Base-by-base conservation (phyloP, 2,113 vertebrate genomes). In the Odocoileus hemionus region DNA sequence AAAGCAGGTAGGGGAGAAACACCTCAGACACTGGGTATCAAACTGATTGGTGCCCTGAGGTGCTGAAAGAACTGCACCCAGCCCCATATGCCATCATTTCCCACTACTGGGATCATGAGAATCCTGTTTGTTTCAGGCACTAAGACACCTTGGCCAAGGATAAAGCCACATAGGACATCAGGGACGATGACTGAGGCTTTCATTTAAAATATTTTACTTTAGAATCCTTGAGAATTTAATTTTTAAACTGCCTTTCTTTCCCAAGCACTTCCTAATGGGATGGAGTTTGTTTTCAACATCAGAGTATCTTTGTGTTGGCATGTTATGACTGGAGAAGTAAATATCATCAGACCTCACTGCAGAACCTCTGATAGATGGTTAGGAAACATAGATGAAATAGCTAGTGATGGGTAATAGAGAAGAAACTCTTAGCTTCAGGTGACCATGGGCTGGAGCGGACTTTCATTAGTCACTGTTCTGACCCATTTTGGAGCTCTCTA, bases 41-140 rank as follows among this genome's bases (percentile, higher is more conserved):
- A 83, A 67, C 17, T 57, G 39, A 82, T 11, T 4, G 52, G 43
- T 12, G 11, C 21, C 52, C 36, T 9, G 25, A 14, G 50, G 16
- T 64, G 45, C 45, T n/a, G 21, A 1, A 3, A 43, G 30, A 86
- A 28, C 23, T 21, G 39, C 25, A 25, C 39, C 7, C 14, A 54
- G 9, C 45, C 58, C 57, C 43, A 3, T 14, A 21, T 61, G 14
- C 26, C 28, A 16, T 28, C 33, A 0, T 61, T 4, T 58, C 6
- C n/a, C 9, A 33, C 58, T 26, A 5, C 17, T 6, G 19, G 19
- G 14, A 2, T 33, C 1, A 0, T 10, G 58, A 74, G 9, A 82
- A 21, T 3, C 10, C 76, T 13, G 4, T 28, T 50, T 19, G 10
- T 15, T 14, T 13, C 43, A 23, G 70, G 16, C 50, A 50, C 11